Evolutionary conservation across 2,888 invertebrate species (phyloP).

Genomic region (Antheraea yamamai): DNA sequence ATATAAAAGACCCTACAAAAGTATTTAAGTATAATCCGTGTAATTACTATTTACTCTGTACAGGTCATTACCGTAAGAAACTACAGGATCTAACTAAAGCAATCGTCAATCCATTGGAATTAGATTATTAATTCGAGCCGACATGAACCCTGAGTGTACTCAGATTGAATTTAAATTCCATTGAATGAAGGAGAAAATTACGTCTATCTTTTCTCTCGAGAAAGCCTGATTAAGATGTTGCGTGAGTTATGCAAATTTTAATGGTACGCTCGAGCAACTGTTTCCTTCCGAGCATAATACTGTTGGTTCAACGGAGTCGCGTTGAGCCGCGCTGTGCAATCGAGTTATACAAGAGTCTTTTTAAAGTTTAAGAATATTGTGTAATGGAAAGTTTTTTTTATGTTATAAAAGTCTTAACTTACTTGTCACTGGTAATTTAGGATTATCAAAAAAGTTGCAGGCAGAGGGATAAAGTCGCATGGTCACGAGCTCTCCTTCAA

Average conservation of each 20-base stretch:
- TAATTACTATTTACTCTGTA: neutral
- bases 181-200: neutral
- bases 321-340: too few relatives aligned
- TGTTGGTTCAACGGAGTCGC: neutral
- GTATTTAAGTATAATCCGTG: too few relatives aligned
- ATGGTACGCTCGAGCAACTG: neutral
- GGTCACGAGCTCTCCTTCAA: too few relatives aligned
- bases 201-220: neutral
- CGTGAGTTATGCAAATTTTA: neutral
- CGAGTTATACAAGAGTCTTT: too few relatives aligned
- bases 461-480: too few relatives aligned
- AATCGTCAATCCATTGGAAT: neutral
- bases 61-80: neutral
- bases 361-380: too few relatives aligned
- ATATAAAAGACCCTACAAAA: too few relatives aligned
- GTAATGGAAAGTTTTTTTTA: too few relatives aligned
- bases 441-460: too few relatives aligned
- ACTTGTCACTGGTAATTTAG: too few relatives aligned
- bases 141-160: neutral
- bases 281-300: neutral
- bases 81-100: neutral
- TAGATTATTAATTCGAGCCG: neutral
- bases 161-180: slow-evolving; percentile 1
- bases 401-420: too few relatives aligned
- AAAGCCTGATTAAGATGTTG: slow-evolving; percentile 4